Base-by-base conservation (phyloP, 1,140 invertebrate genomes). In the Heliconius himera region DNA sequence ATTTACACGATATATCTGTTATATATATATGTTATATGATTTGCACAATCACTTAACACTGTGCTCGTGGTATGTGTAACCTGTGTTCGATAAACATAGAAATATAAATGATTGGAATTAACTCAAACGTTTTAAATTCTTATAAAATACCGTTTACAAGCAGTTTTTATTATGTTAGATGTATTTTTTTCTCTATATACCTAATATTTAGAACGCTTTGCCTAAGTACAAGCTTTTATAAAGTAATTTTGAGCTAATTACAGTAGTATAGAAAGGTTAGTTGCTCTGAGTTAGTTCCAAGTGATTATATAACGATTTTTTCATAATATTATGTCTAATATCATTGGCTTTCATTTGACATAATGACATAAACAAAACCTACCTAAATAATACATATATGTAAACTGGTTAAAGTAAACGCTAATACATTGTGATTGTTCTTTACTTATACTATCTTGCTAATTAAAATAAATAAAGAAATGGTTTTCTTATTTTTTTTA, bases 31-130 rank as follows among this genome's bases (percentile, higher is more conserved):
- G 8, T 51, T 46, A 77, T 83, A 86, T 60, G 81, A 83, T 84
- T 81, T 79, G 85, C 85, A 88, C 87, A 73, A 78, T 83, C 76
- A 78, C 80, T 73, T 70, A 77, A 81, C 80, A 81, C 80, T 78
- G 76, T 81, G 80, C 73, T 78, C 76, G 80, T 81, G 60, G 66
- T 76, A 74, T 71, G 60, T 71, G 76, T 78, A 74, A 77, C 76
- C 80, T 72, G 36, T 77, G 71, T 77, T 78, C 49, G 13, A 49
- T 49, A 70, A 70, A 76, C 26, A 60, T 73, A 73, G 60, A 74
- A 29, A 70, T 71, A 70, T 60, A 41, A 66, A 73, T 74, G 36
- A 38, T 77, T 79, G 70, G 77, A 81, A 72, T 70, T 81, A 83
- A 83, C 77, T 83, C 82, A 70, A 46, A 81, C 73, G 26, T 36